These are phyloP conservation scores for Nowickia ferox DNA, from an alignment of 2,888 invertebrate genomes.

Conservation along the genomic window DNA sequence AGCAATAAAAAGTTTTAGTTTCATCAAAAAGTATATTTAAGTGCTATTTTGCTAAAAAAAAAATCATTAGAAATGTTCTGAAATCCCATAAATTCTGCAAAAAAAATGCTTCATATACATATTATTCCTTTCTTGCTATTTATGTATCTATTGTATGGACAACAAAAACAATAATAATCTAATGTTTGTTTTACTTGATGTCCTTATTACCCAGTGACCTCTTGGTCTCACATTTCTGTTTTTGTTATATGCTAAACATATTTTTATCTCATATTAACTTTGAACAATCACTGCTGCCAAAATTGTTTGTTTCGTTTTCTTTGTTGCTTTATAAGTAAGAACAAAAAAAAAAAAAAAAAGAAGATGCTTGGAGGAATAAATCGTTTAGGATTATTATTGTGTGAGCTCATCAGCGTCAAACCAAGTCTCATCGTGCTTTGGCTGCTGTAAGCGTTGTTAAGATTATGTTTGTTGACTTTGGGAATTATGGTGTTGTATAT, in stretches of 20 bases:
- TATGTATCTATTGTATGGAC: too few species aligned
- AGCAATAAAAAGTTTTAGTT: too few species aligned
- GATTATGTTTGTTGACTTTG: slow-evolving; percentile 41
- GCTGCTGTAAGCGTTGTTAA: background rate
- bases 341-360: too few species aligned
- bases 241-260: background rate
- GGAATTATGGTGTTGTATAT: slow-evolving; percentile 17
- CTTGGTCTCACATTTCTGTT: slow-evolving; percentile 12
- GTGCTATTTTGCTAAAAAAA: too few species aligned
- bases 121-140: too few species aligned
- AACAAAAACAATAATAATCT: background rate
- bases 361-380: background rate
- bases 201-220: slow-evolving; percentile 69
- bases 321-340: too few species aligned
- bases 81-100: too few species aligned
- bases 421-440: background rate
- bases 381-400: slow-evolving; percentile 3
- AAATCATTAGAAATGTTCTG: too few species aligned
- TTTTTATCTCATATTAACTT: slow-evolving; percentile 27
- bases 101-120: too few species aligned
- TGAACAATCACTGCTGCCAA: slow-evolving; percentile 5
- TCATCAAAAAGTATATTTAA: too few species aligned
- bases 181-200: background rate
- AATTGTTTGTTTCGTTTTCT: too few species aligned
- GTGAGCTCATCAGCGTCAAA: slow-evolving; percentile 43